phyloP scores from a whole-genome alignment of 1,140 invertebrate genomes.

The Calliopsis andreniformis region DNA sequence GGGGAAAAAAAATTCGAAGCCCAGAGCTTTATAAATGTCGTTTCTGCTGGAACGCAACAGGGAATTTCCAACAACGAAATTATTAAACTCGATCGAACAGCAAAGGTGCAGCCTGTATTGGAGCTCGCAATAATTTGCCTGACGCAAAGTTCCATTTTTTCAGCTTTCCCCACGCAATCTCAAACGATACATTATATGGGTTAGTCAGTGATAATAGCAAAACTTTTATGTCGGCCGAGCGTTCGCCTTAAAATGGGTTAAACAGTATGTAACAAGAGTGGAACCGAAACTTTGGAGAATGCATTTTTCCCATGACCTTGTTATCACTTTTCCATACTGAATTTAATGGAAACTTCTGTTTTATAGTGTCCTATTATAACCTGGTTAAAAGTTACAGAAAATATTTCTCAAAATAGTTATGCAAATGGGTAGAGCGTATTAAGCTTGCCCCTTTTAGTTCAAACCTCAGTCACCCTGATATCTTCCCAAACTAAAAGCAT shows the following conservation, averaged over 20 bases:
- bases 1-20: neutral
- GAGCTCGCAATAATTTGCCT: neutral
- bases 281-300: neutral
- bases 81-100: slow-evolving; percentile 10
- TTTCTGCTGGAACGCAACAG: neutral
- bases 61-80: slow-evolving; percentile 18
- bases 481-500: no score
- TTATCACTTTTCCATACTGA: neutral
- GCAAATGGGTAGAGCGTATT: no score
- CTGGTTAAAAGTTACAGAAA: no score
- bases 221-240: slow-evolving; percentile 9
- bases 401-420: no score
- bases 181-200: slow-evolving; percentile 19
- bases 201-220: slow-evolving; percentile 21
- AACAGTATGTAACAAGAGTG: slow-evolving; percentile 2
- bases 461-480: no score
- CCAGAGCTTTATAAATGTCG: neutral
- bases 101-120: no score
- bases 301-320: slow-evolving; percentile 13
- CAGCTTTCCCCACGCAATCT: neutral
- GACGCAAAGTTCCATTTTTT: neutral
- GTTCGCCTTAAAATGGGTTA: neutral
- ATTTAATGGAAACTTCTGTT: neutral
- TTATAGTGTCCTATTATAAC: neutral
- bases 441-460: no score